Base-by-base conservation (phyloP, 2,113 vertebrate species). In the Eolophus roseicapilla region DNA sequence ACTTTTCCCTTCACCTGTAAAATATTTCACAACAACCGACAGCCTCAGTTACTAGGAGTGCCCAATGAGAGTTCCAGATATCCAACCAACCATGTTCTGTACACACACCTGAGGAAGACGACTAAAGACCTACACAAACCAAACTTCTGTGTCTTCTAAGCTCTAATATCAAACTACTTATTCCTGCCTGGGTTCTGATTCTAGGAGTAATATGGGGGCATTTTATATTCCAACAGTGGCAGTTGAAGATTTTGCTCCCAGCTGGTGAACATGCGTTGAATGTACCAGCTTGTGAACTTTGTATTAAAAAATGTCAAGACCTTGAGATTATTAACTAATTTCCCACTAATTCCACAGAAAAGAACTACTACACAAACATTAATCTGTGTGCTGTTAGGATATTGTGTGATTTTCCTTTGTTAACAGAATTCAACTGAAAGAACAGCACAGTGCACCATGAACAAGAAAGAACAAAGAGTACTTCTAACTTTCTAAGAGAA, bases 231-330 rank as follows among this genome's bases (percentile, higher is more conserved):
- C 74, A 92, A 29, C 28, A 85, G 49, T 0, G 62, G 25, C 19
- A 65, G 28, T 31, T 46, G 29, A 92, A 93, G 50, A 67, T 43
- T 76, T 55, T 93, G 25, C 23, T 87, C 25, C 46, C 19, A 70
- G 46, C 0, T 88, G 53, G 65, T 17, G 19, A 64, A 70, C 7
- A 18, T 0, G 1, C 23, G 29, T 8, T 8, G 47, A 82, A 86
- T 0, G 0, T 15, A 80, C 0, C 7, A 3, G 41, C 25, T 85
- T 35, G 19, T 65, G 41, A 95, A 91, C 29, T 79, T 68, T 8
- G 21, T 41, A 79, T 55, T 77, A 35, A 89, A 59, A 84, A 84
- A 41, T 13, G 7, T 37, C 39, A 76, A 64, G 31, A 60, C 24
- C 10, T 69, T 57, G 33, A 82, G 13, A 85, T 25, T n/a, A 76